Percentiles rank a stretch among this genome's conserved stretches.
These are phyloP conservation scores for Rhagium mordax DNA, from an alignment of 2,888 invertebrate genomes.

Conservation along the genomic window DNA sequence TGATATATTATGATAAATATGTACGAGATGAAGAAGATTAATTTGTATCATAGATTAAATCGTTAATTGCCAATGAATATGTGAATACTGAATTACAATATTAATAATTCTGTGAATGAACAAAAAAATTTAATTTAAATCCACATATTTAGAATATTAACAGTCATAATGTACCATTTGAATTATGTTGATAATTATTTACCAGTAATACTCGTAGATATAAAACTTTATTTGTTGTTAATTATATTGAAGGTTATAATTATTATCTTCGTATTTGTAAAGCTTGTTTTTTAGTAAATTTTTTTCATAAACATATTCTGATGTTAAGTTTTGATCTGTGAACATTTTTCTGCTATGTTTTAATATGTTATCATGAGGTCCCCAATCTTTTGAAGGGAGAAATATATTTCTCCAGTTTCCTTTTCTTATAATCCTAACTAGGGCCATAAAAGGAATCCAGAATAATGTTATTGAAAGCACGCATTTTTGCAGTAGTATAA, in stretches of 20 bases:
- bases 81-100: no score
- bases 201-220: no score
- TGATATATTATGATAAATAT: no score
- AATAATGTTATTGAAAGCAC: conserved; percentile 25
- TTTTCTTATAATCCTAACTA: conserved; percentile 44
- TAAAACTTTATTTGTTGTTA: conserved; percentile 7
- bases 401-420: conserved; percentile 28
- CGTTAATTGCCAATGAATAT: no score
- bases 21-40: no score
- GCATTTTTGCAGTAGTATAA: conserved; percentile 32
- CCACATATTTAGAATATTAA: no score
- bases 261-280: conserved; percentile 30
- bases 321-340: conserved; percentile 25
- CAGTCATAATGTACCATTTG: no score
- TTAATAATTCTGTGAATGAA: no score
- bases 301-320: conserved; percentile 44
- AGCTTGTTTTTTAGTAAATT: conserved; percentile 41
- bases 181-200: no score
- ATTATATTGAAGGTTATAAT: neutral
- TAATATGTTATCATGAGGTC: conserved; percentile 27
- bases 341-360: conserved; percentile 37
- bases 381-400: conserved; percentile 36
- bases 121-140: no score
- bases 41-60: no score
- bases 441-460: conserved; percentile 44